These are phyloP conservation scores for Lymantria monacha DNA, from an alignment of 2,888 invertebrate genomes.

Conservation along the genomic window DNA sequence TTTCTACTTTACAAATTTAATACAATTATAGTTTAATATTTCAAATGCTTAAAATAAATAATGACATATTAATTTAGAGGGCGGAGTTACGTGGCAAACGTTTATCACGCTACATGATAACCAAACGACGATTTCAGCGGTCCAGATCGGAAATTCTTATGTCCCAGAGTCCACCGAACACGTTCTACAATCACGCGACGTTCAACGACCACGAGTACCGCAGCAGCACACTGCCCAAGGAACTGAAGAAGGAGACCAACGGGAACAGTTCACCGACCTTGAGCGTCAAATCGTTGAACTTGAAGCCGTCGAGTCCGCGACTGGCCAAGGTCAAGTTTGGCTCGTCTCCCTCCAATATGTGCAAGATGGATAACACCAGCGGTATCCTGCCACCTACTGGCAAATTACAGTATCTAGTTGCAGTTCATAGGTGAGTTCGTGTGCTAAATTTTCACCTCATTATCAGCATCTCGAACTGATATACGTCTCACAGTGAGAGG, in stretches of 20 bases:
- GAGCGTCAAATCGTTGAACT: slow-evolving; percentile 48
- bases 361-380: slow-evolving; percentile 37
- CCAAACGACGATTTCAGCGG: slow-evolving; percentile 55
- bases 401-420: slow-evolving; percentile 85
- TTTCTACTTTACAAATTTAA: too few relatives aligned
- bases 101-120: slow-evolving; percentile 4
- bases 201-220: slow-evolving; percentile 31
- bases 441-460: not conserved
- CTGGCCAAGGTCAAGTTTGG: slow-evolving; percentile 48
- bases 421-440: slow-evolving; percentile 84
- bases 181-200: slow-evolving; percentile 40
- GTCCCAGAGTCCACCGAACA: slow-evolving; percentile 65
- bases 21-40: too few relatives aligned
- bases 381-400: slow-evolving; percentile 16
- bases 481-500: slow-evolving; percentile 20
- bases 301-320: slow-evolving; percentile 44
- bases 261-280: slow-evolving; percentile 48
- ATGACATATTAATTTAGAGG: too few relatives aligned
- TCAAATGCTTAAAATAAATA: too few relatives aligned
- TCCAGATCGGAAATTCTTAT: slow-evolving; percentile 70
- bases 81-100: too few relatives aligned
- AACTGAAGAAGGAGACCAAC: slow-evolving; percentile 27
- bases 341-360: slow-evolving; percentile 57
- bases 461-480: slow-evolving; percentile 9
- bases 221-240: slow-evolving; percentile 44